Base-by-base conservation (phyloP, 1,140 invertebrate genomes). In the Adelges cooleyi region DNA sequence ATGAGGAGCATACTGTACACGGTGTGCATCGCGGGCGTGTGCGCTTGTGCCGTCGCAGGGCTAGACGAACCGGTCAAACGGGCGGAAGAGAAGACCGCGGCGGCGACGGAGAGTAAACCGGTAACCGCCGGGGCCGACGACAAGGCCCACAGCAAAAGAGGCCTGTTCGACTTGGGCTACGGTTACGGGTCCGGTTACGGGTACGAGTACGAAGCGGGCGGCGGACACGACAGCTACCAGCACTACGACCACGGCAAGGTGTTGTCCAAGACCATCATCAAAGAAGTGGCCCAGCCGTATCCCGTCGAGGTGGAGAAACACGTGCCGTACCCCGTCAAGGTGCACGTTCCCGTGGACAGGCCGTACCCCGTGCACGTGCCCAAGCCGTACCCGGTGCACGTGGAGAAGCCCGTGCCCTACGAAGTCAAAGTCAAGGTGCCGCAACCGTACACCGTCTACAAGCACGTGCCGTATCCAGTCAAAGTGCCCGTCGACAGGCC, bases 401-500 rank as follows among this genome's bases (percentile, higher is more conserved):
- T 75, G 1, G 71, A 74, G 54, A 75, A 72, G 52, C 68, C 68
- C 15, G 73, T 74, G 0, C 74, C 74, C 78, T 82, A 81, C 74
- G 79, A 65, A 42, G 70, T 72, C 18, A 68, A 70, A 51, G 71
- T 71, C 15, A 62, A 66, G 6, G 67, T 70, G 18, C 69, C 69
- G 2, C 67, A 68, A 38, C 69, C 70, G 3, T 70, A 69, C 65
- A 65, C 68, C 9, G 69, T 71, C 2, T 65, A 68, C 51, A 71
- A 71, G 49, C 68, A 68, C 9, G 66, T 71, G 0, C 71, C 71
- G n/a, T 62, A 69, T 67, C 77, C 81, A 59, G 82, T 85, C 33
- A 81, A 84, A 71, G 82, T 79, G 68, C 82, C 77, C 23, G 79
- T 84, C 4, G 75, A 77, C 67, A 72, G 72, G 48, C 79, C 83